Evolutionary conservation across 2,113 vertebrate species (phyloP), one percentile per base, ranked within the genome.

Genomic region (Puntigrus tetrazona): DNA sequence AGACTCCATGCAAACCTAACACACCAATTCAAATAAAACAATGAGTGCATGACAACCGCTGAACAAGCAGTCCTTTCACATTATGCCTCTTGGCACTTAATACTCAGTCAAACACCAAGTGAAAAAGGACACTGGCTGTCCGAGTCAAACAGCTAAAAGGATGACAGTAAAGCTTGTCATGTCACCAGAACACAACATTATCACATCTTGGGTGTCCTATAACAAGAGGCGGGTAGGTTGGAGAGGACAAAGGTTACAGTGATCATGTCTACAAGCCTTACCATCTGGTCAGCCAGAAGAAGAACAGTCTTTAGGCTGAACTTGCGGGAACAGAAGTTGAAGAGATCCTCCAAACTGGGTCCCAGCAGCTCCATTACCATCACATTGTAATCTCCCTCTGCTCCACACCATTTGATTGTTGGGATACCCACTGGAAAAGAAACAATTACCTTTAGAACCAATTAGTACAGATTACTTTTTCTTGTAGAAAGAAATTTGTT

Each of bases 281-380:
- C 97, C 97, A 99, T 98, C 91, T 99, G 97, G 92, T 99, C 97
- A 27, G 97, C 97, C 11, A 99, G 95, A 77, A 99, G 94, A 25
- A 99, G 93, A 34, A 99, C 97, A 0, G 97, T 99, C 91, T 99
- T 99, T 81, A 99, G 96, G 89, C 97, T 99, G 93, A 99, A 99
- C 86, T 98, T 99, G 47, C 97, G 94, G 1, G 97, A 98, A 92
- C 97, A 99, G 94, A 99, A 99, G 93, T 99, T 99, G 92, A 99
- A 99, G 84, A 99, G 96, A 83, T 99, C 97, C 90, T 99, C 97
- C 86, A 99, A 95, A 91, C 97, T 99, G 1, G 97, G 97, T 31
- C 97, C 97, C 90, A 99, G 90, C 70, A 99, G 93, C 91, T 99
- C 97, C 97, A 99, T 99, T 89, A 99, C 97, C 97, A 99, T 99